Evolutionary conservation across 2,888 invertebrate species (phyloP), one percentile per base, ranked within the genome.

Genomic region (Ommatoiulus sabulosus): DNA sequence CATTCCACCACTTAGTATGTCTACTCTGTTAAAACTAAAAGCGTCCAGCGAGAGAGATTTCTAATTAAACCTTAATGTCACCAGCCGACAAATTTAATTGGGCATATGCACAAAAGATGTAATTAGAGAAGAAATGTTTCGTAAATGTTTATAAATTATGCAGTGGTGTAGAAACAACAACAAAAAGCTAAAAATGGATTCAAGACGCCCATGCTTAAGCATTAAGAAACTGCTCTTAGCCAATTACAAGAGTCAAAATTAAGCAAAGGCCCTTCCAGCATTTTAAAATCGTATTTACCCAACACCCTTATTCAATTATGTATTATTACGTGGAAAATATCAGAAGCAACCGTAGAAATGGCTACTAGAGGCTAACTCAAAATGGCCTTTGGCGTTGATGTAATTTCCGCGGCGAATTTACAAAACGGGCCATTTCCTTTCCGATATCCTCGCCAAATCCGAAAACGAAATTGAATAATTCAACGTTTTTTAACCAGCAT

Each of bases 391-490:
- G 52, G 52, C 12, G 4, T 15, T 20, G 63, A 63, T 63, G 63
- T 8, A 63, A 63, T 63, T 63, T 63, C 63, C 63, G n/a, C 63
- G 63, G 20, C 20, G 63, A 63, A 63, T 63, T 20, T 63, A 63
- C 20, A 63, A 63, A 63, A 63, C 63, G 63, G 63, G 0, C 5
- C 63, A 63, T 63, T 63, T 63, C 63, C 63, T 63, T 48, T 35
- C 12, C 15, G 4, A 52, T 52, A 52, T 52, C 52, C 52, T 52
- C 63, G n/a, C 63, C 63, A 20, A 5, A 63, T 20, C 63, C n/a
- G n/a, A 20, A 63, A 63, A 17, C 3, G n/a, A 63, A 20, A 63
- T 63, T 63, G 20, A 63, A 63, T 63, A 63, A 63, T 63, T 63
- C 63, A 63, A 57, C 2, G 35, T 57, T 57, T 63, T 63, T 63